These are phyloP conservation scores for Pycnonotus jocosus DNA, from an alignment of 2,113 vertebrate genomes.

Conservation along the genomic window DNA sequence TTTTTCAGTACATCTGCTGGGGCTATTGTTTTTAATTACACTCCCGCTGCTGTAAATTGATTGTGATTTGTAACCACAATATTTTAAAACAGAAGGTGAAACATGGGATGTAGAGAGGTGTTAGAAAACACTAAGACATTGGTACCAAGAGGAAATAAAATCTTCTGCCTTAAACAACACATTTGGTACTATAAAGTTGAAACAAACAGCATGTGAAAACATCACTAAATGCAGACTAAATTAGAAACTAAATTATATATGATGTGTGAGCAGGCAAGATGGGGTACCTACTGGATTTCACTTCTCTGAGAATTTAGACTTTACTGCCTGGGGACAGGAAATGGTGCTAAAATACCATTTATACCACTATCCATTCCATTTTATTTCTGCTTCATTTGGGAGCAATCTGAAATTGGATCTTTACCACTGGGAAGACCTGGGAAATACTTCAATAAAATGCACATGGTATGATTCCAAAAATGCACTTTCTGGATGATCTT, in stretches of 20 bases:
- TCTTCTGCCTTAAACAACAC: not conserved
- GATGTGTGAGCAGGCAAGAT: not conserved
- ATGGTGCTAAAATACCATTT: not conserved
- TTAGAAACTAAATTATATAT: not conserved
- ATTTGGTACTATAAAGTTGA: not conserved
- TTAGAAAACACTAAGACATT: not conserved
- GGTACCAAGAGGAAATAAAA: not conserved
- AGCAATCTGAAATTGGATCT: not conserved
- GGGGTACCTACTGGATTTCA: not conserved
- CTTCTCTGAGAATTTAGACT: not conserved
- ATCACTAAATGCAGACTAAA: not conserved
- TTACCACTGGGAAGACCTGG: not conserved
- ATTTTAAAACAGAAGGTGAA: constrained; percentile 4
- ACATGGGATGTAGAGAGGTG: not conserved
- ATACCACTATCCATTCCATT: not conserved
- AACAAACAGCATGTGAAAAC: not conserved
- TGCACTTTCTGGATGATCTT: not conserved
- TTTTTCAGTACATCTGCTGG: constrained; percentile 58
- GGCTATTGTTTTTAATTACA: constrained; percentile 72
- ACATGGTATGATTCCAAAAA: rapidly evolving
- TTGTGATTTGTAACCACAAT: constrained; percentile 18
- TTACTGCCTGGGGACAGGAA: not conserved
- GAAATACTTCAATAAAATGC: not conserved
- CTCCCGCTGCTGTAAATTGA: constrained; percentile 27
- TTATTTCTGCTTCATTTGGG: not conserved